Conservation (phyloP, 2,888 invertebrate species). For the Standfussiana lucernea region DNA sequence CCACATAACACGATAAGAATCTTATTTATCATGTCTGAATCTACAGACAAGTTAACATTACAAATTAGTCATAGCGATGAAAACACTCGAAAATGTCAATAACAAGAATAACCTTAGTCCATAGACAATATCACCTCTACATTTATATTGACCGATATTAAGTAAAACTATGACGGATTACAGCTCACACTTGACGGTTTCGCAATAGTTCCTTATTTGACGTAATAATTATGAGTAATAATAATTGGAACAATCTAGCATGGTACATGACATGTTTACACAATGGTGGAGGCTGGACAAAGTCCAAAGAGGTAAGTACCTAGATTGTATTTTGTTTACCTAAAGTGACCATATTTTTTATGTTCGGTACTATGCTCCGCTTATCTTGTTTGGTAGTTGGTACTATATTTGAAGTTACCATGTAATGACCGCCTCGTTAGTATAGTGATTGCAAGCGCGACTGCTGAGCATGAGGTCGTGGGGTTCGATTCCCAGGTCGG, state of each 20-base stretch:
- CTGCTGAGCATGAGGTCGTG: too few relatives aligned
- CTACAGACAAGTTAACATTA: slow-evolving; percentile 15
- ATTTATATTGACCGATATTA: slow-evolving; percentile 41
- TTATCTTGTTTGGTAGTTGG: too few relatives aligned
- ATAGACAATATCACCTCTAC: slow-evolving; percentile 19
- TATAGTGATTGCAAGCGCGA: too few relatives aligned
- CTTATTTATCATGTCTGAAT: slow-evolving; percentile 17
- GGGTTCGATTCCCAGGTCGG: too few relatives aligned
- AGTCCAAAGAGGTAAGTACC: slow-evolving; percentile 17
- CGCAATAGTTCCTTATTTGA: slow-evolving; percentile 48
- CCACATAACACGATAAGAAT: slow-evolving; percentile 1
- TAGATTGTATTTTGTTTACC: neutral
- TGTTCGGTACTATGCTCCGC: neutral
- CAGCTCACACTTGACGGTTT: slow-evolving; percentile 56
- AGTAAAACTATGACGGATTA: slow-evolving; percentile 29
- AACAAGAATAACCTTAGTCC: slow-evolving; percentile 30
- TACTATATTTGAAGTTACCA: neutral
- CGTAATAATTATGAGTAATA: slow-evolving; percentile 57
- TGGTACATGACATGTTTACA: slow-evolving; percentile 11
- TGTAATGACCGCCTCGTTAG: too few relatives aligned
- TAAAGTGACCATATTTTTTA: neutral
- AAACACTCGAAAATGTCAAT: slow-evolving; percentile 50
- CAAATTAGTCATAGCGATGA: slow-evolving; percentile 36
- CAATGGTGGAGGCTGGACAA: slow-evolving; percentile 6
- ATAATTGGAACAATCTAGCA: slow-evolving; percentile 21